These are phyloP conservation scores for Semotilus atromaculatus DNA, from an alignment of 2,797 vertebrate genomes.

Conservation along the genomic window DNA sequence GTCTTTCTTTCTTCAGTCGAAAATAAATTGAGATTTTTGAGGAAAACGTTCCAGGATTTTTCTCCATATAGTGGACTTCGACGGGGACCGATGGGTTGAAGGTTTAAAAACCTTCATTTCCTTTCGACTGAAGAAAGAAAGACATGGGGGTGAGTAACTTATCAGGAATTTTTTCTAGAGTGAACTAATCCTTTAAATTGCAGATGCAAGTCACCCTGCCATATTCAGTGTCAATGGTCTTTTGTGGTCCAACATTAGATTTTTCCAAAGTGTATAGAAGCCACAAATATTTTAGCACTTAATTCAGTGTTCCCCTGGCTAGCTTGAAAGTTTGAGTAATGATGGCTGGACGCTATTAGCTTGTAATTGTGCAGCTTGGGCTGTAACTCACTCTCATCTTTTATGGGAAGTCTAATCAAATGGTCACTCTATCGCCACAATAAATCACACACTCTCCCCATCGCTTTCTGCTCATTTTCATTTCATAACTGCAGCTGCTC, in stretches of 20 bases:
- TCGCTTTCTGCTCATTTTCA: constrained; percentile 34
- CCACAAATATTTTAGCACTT: constrained; percentile 68
- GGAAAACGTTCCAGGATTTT: too few species aligned
- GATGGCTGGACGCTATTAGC: constrained; percentile 63
- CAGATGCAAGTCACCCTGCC: neutral
- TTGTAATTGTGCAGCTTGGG: constrained; percentile 71
- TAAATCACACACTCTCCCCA: constrained; percentile 49
- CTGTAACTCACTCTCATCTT: constrained; percentile 69
- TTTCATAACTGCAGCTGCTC: constrained; percentile 52
- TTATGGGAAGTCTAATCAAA: constrained; percentile 59
- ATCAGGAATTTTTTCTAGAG: too few species aligned
- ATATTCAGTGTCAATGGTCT: constrained; percentile 1
- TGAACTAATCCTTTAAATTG: neutral
- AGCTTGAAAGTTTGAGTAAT: constrained; percentile 67
- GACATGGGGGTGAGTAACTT: too few species aligned
- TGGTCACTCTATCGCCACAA: constrained; percentile 59
- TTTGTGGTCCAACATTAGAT: neutral
- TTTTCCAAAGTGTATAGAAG: constrained; percentile 43
- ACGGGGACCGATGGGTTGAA: too few species aligned
- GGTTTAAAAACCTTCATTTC: too few species aligned
- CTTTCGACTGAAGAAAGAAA: too few species aligned
- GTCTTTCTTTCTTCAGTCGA: too few species aligned
- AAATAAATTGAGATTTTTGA: too few species aligned
- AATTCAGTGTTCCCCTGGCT: constrained; percentile 68
- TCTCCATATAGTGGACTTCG: too few species aligned